Evolutionary conservation across 2,888 invertebrate species (phyloP), one percentile per base, ranked within the genome.

Genomic region (Dugesia japonica): DNA sequence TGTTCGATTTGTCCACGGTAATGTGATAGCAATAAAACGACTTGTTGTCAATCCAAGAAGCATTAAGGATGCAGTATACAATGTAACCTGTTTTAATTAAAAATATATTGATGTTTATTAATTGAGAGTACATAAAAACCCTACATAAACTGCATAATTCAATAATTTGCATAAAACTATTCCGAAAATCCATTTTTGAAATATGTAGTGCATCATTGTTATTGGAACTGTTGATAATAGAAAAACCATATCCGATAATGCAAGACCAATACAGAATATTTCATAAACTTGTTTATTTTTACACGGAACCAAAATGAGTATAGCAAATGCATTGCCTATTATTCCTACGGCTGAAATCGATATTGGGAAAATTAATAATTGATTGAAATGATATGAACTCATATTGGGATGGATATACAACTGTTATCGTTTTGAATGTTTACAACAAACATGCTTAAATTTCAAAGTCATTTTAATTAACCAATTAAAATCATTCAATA

Each of bases 271-370:
- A n/a, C 56, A 56, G n/a, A 56, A 56, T n/a, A 56, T 56, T 23
- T 56, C 56, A 56, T 56, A 56, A 56, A 56, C 56, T n/a, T 56
- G 56, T 56, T 56, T 56, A 56, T 56, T 56, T 56, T 23, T 56
- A 23, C 56, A 56, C 4, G 56, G 56, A 13, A 56, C 56, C 23
- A 56, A 56, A 56, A 56, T 56, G 56, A 56, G 56, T 56, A 56
- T 56, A 4, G 56, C 56, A 56, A 56, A 56, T 56, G 56, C 56
- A 56, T 56, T 56, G n/a, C 56, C 56, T 4, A 56, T 56, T 56
- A 56, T 56, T 56, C 56, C 56, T 4, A 56, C 56, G 4, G 56
- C 56, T 9, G 56, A 56, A 56, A 56, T 56, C 7, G 56, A 56
- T 56, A 56, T 56, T 56, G 56, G 56, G 23, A 56, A 56, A 56